Conservation (phyloP, 2,797 vertebrate species). For the Melanotaenia maccullochi region DNA sequence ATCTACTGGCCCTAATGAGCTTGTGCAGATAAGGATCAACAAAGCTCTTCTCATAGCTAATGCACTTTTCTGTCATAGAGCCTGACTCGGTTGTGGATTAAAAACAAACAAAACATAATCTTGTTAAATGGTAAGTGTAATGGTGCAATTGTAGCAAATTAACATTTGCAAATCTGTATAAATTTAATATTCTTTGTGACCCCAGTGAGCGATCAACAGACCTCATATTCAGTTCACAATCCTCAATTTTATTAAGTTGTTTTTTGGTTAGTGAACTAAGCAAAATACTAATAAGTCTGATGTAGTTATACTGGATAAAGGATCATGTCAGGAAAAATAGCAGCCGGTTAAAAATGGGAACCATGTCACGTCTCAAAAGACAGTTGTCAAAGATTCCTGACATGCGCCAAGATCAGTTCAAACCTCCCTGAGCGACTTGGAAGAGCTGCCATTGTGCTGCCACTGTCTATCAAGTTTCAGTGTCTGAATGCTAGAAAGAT, state of each 20-base stretch:
- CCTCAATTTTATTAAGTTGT: background rate
- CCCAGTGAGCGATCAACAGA: background rate
- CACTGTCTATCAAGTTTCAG: slow-evolving; percentile 14
- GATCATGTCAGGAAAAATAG: background rate
- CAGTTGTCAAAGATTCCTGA: slow-evolving; percentile 17
- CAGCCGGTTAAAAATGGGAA: background rate
- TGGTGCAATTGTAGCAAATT: slow-evolving; percentile 31
- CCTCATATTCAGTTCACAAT: background rate
- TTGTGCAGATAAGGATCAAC: slow-evolving; percentile 60
- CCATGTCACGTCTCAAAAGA: background rate
- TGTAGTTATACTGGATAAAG: background rate
- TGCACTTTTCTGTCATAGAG: slow-evolving; percentile 52
- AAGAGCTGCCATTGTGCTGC: slow-evolving; percentile 17
- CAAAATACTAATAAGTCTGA: background rate
- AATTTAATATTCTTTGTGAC: slow-evolving; percentile 10
- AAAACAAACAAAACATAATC: slow-evolving; percentile 49
- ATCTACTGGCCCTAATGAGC: slow-evolving; percentile 43
- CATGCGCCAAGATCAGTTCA: slow-evolving; percentile 6
- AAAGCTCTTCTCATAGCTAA: slow-evolving; percentile 53
- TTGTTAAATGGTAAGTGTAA: slow-evolving; percentile 48
- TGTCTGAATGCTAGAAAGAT: slow-evolving; percentile 15
- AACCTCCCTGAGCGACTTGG: slow-evolving; percentile 9
- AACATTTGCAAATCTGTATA: slow-evolving; percentile 25
- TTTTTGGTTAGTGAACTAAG: background rate
- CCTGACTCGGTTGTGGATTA: slow-evolving; percentile 59